Evolutionary conservation across 2,888 invertebrate genomes (phyloP), one percentile per base, ranked within the genome.

Genomic region (Microplitis deprimator): DNA sequence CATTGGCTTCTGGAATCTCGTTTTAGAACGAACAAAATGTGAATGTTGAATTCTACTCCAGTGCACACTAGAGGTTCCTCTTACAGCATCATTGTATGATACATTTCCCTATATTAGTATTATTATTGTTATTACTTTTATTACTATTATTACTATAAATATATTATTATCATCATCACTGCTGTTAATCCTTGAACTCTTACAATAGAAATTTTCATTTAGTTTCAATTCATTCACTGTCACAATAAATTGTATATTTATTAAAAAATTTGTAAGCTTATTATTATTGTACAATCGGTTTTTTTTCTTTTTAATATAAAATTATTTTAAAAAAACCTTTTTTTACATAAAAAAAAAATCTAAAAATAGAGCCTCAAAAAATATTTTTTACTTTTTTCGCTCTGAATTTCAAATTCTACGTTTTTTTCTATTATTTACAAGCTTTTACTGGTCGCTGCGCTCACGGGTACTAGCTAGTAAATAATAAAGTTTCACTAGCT

Each of bases 101-200:
- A 84, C 82, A 85, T 85, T 85, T 62, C n/a, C 7, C 8, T 62
- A 62, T 84, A 85, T 85, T 85, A 85, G 84, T 76, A 77, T 62
- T 20, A 16, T 62, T 62, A 16, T 62, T 17, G 16, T 17, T 6
- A 62, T 62, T 8, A n/a, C 7, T 62, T n/a, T 62, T 62, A 6
- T 62, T 6, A 62, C 8, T 50, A 8, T 3, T 50, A 50, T 50
- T 50, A 50, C 50, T 50, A 50, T 50, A 50, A 50, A 8, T 50
- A 50, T 50, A 50, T 50, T 50, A 13, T 50, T 13, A 50, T 50
- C 13, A 50, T 50, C 13, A 50, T 50, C 50, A 13, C 5, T 50
- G 3, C 8, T 50, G 13, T 13, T 50, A 50, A 50, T 50, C 3
- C 50, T 50, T 3, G 13, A 50, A 50, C 8, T 50, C 13, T 4